Conservation (phyloP, 1,140 invertebrate genomes). For the Physella acuta region DNA sequence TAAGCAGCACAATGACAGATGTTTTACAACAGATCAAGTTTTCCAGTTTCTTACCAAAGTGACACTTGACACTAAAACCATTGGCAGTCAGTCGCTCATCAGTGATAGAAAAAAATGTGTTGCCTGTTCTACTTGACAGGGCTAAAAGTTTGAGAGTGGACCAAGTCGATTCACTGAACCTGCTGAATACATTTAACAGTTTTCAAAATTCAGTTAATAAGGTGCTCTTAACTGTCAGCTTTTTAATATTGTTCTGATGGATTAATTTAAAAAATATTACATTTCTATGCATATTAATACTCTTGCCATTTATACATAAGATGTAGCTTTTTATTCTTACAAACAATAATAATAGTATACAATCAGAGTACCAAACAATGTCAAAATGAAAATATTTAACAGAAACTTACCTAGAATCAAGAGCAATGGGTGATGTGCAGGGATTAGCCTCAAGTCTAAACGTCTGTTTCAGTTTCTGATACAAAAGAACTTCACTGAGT, state of each 20-base stretch:
- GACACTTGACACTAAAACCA: conserved; percentile 36
- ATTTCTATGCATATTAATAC: too few species aligned
- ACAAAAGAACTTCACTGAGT: conserved; percentile 8
- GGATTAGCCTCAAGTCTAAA: conserved; percentile 3
- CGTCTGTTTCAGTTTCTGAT: conserved; percentile 5
- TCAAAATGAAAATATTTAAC: too few species aligned
- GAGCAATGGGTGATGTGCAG: background rate
- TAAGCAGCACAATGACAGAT: background rate
- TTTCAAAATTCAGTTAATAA: too few species aligned
- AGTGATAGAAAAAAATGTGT: conserved; percentile 24
- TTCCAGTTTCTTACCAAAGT: conserved; percentile 24
- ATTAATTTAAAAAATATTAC: too few species aligned
- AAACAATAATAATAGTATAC: too few species aligned
- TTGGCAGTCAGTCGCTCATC: conserved; percentile 33
- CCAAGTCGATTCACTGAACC: too few species aligned
- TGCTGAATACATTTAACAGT: too few species aligned
- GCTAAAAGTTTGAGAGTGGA: background rate
- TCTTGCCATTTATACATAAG: too few species aligned
- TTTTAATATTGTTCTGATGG: too few species aligned
- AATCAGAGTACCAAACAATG: too few species aligned
- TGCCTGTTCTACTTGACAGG: background rate
- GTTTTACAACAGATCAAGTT: background rate
- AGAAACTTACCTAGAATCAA: background rate
- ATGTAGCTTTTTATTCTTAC: too few species aligned
- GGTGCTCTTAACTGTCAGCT: too few species aligned